Evolutionary conservation across 1,140 invertebrate genomes (phyloP).

Genomic region (Brachionus rubens): DNA sequence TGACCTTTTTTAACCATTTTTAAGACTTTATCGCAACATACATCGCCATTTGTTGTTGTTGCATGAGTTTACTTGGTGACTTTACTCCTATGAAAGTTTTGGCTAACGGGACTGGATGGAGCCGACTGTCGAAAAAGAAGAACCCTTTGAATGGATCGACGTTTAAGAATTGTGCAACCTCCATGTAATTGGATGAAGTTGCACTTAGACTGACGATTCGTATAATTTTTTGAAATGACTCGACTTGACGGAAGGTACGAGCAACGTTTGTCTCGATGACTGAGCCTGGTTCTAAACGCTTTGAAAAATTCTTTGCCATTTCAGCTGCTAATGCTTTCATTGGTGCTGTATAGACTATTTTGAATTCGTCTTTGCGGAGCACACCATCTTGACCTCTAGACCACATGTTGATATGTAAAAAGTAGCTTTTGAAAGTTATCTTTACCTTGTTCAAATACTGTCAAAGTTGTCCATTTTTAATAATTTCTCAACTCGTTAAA

Average conservation of each 20-base stretch:
- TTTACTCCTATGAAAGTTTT: constrained; percentile 73
- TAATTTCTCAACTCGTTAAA: no score
- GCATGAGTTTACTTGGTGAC: constrained; percentile 70
- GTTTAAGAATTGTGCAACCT: constrained; percentile 86
- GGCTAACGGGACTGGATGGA: constrained; percentile 87
- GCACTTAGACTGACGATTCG: constrained; percentile 95
- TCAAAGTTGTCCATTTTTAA: no score
- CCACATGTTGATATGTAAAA: no score
- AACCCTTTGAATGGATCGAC: constrained; percentile 88
- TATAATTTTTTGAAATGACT: constrained; percentile 92
- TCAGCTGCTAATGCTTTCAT: constrained; percentile 99
- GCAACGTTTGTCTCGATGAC: constrained; percentile 96
- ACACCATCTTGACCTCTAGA: constrained; percentile 62
- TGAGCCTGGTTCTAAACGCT: constrained; percentile 76
- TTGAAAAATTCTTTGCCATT: constrained; percentile 91
- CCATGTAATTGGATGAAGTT: constrained; percentile 93
- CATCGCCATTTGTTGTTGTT: constrained; percentile 78
- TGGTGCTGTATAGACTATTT: constrained; percentile 97
- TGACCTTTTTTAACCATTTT: constrained; percentile 82
- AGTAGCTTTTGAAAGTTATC: no score
- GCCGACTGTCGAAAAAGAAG: constrained; percentile 94
- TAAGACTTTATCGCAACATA: constrained; percentile 87
- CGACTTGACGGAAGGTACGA: constrained; percentile 82
- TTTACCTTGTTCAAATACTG: no score
- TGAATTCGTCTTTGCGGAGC: constrained; percentile 86